A percentile compares a stretch with the other conserved stretches of the same genome.
Conservation (phyloP, 2,888 invertebrate species). For the Cryptus viduatorius region DNA sequence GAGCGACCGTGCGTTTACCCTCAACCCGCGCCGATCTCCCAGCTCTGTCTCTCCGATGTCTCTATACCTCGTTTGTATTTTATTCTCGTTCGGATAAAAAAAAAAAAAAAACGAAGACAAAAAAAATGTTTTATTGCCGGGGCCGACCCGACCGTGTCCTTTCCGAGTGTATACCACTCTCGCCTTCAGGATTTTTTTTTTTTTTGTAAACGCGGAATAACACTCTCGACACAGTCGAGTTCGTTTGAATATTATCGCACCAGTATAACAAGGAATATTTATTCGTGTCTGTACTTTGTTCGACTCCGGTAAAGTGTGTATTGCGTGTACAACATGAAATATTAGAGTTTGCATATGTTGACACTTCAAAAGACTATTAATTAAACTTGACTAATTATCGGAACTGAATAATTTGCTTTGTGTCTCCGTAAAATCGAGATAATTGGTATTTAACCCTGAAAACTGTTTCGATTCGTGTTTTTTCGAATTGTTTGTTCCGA, state of each 20-base stretch:
- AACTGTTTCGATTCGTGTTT: no score
- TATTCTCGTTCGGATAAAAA: constrained; percentile 41
- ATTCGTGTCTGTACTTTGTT: constrained; percentile 39
- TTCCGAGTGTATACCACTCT: constrained; percentile 5
- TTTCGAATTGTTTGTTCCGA: no score
- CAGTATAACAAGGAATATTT: constrained; percentile 47
- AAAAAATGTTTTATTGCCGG: constrained; percentile 53
- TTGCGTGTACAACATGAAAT: not conserved
- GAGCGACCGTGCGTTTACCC: constrained; percentile 30
- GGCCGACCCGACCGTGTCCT: constrained; percentile 39
- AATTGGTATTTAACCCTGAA: no score
- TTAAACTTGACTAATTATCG: no score
- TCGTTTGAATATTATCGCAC: constrained; percentile 54
- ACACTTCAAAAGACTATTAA: not conserved
- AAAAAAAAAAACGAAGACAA: constrained; percentile 33
- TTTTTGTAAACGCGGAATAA: constrained; percentile 33
- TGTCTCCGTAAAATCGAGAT: no score
- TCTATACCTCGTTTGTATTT: constrained; percentile 53
- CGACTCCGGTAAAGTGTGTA: not conserved
- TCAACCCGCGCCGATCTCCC: constrained; percentile 1
- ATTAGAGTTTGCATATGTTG: not conserved
- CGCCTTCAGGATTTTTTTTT: constrained; percentile 7
- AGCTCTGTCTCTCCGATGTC: constrained; percentile 17
- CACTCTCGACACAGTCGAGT: constrained; percentile 28
- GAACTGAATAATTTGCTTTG: no score